Conservation (phyloP, 2,113 vertebrate species). For the Perca schrenkii region DNA sequence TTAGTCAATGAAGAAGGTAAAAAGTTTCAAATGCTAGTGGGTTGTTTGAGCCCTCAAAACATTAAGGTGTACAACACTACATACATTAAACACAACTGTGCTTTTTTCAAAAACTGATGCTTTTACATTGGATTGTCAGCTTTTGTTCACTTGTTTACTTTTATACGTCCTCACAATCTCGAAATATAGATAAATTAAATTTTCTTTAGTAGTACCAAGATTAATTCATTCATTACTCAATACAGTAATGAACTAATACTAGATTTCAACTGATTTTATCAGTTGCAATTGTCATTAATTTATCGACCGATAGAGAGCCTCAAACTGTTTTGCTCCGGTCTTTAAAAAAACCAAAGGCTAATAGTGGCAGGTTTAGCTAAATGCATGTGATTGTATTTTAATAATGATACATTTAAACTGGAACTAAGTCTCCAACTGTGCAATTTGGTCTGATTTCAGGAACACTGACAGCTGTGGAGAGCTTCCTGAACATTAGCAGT, state of each 20-base stretch:
- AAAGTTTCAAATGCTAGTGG: not conserved
- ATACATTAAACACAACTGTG: not conserved
- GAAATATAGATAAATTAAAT: not conserved
- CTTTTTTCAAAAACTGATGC: not conserved
- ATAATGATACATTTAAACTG: not conserved
- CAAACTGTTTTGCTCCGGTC: not conserved
- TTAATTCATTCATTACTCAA: not conserved
- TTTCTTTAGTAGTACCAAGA: not conserved
- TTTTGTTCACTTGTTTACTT: not conserved
- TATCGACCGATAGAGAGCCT: not conserved
- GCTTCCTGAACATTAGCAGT: slow-evolving; percentile 85
- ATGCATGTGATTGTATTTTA: not conserved
- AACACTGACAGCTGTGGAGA: slow-evolving; percentile 90
- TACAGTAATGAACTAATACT: not conserved
- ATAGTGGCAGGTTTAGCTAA: not conserved
- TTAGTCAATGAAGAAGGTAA: not conserved
- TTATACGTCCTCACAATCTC: not conserved
- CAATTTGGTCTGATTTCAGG: slow-evolving; percentile 72
- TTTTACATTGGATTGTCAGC: not conserved
- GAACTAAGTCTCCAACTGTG: not conserved
- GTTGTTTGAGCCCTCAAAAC: not conserved
- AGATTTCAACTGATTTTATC: not conserved
- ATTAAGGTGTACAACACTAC: not conserved
- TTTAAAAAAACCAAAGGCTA: not conserved
- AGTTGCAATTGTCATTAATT: not conserved